Evolutionary conservation across 2,797 vertebrate species (phyloP).

Genomic region (Pristis pectinata): DNA sequence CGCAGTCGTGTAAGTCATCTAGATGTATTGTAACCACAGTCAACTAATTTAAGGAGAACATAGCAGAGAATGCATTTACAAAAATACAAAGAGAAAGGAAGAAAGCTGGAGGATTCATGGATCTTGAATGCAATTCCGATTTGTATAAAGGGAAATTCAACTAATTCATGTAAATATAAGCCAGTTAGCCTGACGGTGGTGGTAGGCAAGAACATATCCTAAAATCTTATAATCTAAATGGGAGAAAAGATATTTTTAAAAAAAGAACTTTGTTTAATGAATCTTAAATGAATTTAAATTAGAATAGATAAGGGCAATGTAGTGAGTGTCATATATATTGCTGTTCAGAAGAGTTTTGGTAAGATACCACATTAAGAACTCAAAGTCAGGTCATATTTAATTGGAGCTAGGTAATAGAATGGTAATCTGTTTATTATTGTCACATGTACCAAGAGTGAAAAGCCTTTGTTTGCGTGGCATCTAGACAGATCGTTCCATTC

Average conservation of each 20-base stretch:
- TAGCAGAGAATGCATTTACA: not conserved
- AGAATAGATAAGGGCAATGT: not conserved
- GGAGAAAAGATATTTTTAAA: not conserved
- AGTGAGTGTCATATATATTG: not conserved
- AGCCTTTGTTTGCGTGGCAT: no score
- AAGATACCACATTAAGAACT: not conserved
- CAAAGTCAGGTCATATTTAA: no score
- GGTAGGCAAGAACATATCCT: not conserved
- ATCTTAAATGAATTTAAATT: not conserved
- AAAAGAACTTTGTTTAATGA: no score
- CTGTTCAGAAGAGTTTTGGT: not conserved
- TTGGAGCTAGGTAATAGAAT: no score
- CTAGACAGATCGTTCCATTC: no score
- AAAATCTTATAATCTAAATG: not conserved
- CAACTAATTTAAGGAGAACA: not conserved
- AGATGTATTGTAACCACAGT: not conserved
- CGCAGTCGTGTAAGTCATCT: not conserved
- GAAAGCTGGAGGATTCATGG: not conserved
- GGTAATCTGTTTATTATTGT: no score
- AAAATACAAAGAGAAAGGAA: not conserved
- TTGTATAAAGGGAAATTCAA: not conserved
- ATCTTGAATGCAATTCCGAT: not conserved
- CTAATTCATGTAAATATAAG: not conserved
- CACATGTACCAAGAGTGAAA: no score
- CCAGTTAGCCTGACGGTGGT: not conserved